Base-by-base conservation (phyloP, 37 sponge, comb jelly and placozoan species). In the Eunapius fragilis region DNA sequence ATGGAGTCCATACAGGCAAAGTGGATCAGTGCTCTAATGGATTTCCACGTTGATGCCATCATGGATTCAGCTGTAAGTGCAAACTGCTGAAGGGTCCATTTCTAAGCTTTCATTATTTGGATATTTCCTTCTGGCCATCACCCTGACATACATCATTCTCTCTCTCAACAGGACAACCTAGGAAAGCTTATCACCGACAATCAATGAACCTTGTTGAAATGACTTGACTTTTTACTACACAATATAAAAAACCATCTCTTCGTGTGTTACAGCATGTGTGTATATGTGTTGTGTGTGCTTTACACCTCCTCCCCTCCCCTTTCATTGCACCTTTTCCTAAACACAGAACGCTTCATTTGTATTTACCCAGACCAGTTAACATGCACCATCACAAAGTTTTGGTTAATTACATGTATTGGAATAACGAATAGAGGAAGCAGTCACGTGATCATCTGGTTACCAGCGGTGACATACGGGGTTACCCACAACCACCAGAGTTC, bases 1-100 rank as follows among this genome's bases (percentile, higher is more conserved):
- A 84, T 94, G 22, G 84, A 94, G 79, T 72, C 86, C 78, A 94
- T 88, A 74, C 94, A 94, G 76, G 91, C 84, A 3, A 81, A 72
- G 75, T 94, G 94, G 94, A 90, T 94, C 75, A 88, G 79, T 68
- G 23, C 68, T 22, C 79, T 94, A 19, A 71, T 94, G 31, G 91
- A 94, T 78, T 94, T 91, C 80, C 73, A 79, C 49, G 86, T 94
- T 2, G 81, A 90, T 27, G 30, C 85, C 17, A 84, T 58, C 31
- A 67, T 74, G 27, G 58, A 58, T 19, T 58, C 58, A 1, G 58
- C 58, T 17, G 58, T 58, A 58, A 58, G 58, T 17, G 22, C 58
- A 17, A 17, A 1, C 1, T 19, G 6, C 14, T 10, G 58, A 12
- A 58, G n/a, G n/a, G n/a, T n/a, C n/a, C n/a, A n/a, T n/a, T n/a